These are phyloP conservation scores for Cochlearius cochlearius DNA, from an alignment of 2,113 vertebrate genomes.

Conservation along the genomic window DNA sequence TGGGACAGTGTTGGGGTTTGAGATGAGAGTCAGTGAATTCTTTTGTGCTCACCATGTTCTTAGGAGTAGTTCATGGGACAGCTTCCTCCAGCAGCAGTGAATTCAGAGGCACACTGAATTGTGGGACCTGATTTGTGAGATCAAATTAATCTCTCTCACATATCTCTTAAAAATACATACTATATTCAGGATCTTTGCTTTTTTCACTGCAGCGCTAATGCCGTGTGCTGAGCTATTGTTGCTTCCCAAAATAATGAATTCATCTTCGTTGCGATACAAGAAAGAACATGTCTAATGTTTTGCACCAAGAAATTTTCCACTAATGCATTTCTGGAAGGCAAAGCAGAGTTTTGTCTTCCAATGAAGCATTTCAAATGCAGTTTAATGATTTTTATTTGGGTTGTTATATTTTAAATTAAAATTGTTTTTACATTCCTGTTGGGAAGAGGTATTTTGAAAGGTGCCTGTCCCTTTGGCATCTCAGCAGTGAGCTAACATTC, in stretches of 20 bases:
- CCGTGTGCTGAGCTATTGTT: slow-evolving; percentile 25
- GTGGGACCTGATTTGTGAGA: not conserved
- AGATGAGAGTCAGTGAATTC: not conserved
- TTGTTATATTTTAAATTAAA: slow-evolving; percentile 57
- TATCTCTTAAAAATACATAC: not conserved
- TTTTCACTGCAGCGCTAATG: not conserved
- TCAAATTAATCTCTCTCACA: not conserved
- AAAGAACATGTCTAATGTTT: slow-evolving; percentile 65
- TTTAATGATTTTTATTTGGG: slow-evolving; percentile 59
- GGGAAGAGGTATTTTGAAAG: slow-evolving; percentile 27
- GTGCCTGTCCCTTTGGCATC: slow-evolving; percentile 26
- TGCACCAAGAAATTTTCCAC: slow-evolving; percentile 57
- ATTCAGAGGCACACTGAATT: not conserved
- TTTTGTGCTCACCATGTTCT: not conserved
- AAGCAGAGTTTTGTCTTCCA: slow-evolving; percentile 43
- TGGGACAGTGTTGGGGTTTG: not conserved
- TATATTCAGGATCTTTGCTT: not conserved
- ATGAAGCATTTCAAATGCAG: slow-evolving; percentile 64
- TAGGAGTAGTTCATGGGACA: not conserved
- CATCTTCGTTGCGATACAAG: slow-evolving; percentile 59
- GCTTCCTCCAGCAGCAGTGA: not conserved
- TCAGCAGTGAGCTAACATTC: not conserved
- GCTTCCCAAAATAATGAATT: slow-evolving; percentile 60
- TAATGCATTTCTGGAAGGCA: slow-evolving; percentile 58
- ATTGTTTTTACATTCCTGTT: slow-evolving; percentile 11